Conservation (phyloP, 1,140 invertebrate genomes). For the Venustaconcha ellipsiformis region DNA sequence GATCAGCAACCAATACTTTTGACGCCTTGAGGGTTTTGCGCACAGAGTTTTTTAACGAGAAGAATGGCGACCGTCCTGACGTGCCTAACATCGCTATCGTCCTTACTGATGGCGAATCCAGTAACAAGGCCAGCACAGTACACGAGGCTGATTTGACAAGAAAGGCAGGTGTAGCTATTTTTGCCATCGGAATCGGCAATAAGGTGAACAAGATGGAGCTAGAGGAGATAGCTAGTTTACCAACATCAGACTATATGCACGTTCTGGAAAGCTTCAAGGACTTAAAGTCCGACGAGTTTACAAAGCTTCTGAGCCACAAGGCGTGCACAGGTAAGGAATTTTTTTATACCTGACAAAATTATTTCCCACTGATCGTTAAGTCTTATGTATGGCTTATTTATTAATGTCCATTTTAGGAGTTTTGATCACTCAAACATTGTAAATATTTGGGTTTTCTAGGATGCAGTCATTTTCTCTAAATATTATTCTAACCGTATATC, state of each 20-base stretch:
- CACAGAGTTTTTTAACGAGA: constrained; percentile 20
- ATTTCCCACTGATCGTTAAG: no score
- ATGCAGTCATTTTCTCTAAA: no score
- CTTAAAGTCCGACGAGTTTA: not conserved
- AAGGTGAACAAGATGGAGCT: constrained; percentile 8
- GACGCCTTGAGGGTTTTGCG: constrained; percentile 11
- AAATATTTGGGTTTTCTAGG: no score
- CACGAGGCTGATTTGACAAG: constrained; percentile 21
- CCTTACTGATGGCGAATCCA: constrained; percentile 39
- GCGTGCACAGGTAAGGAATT: no score
- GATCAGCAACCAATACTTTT: constrained; percentile 17
- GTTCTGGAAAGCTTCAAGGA: not conserved
- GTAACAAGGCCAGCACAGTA: constrained; percentile 2
- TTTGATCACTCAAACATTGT: no score
- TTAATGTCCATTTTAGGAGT: no score
- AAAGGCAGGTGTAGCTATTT: constrained; percentile 26
- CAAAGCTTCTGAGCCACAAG: not conserved
- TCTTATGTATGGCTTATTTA: no score
- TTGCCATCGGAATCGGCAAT: constrained; percentile 30
- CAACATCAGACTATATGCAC: not conserved
- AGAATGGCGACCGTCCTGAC: constrained; percentile 15
- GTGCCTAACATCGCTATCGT: constrained; percentile 32
- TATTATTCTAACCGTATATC: no score
- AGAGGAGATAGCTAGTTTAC: not conserved
- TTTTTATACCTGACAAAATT: no score